phyloP scores from a whole-genome alignment of 2,113 vertebrate species.

The Dicrurus megarhynchus region DNA sequence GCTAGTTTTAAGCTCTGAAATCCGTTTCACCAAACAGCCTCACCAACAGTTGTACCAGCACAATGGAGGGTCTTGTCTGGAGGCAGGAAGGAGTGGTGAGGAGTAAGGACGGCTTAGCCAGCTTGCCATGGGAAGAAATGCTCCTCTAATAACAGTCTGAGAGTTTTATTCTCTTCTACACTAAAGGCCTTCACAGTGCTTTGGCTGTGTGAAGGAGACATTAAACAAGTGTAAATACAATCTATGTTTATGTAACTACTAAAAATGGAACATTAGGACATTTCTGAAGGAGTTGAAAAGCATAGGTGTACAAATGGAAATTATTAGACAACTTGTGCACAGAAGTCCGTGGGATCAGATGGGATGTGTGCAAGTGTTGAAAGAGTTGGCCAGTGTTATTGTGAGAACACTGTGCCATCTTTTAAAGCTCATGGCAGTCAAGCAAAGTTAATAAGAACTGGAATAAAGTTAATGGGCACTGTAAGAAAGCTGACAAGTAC shows the following conservation, averaged over 20 bases:
- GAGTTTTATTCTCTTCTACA: neutral
- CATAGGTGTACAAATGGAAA: neutral
- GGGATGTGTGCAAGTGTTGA: fast-evolving
- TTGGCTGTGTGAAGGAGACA: neutral
- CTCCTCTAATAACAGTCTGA: neutral
- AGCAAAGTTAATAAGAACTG: neutral
- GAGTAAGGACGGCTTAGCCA: neutral
- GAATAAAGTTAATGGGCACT: neutral
- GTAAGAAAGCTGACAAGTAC: neutral
- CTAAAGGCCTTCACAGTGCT: neutral
- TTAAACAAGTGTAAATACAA: neutral
- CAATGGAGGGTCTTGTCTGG: neutral
- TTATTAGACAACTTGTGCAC: neutral
- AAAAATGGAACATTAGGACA: neutral
- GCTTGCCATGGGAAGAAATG: neutral
- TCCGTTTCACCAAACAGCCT: neutral
- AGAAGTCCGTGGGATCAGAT: neutral
- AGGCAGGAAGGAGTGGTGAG: neutral
- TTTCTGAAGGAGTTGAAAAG: neutral
- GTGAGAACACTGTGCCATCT: neutral
- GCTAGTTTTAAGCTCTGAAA: neutral
- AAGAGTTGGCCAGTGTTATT: neutral
- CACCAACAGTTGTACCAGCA: neutral
- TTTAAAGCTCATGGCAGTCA: neutral
- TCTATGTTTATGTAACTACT: neutral